These are phyloP conservation scores for Zophobas morio DNA, from an alignment of 1,140 invertebrate genomes.

Conservation along the genomic window DNA sequence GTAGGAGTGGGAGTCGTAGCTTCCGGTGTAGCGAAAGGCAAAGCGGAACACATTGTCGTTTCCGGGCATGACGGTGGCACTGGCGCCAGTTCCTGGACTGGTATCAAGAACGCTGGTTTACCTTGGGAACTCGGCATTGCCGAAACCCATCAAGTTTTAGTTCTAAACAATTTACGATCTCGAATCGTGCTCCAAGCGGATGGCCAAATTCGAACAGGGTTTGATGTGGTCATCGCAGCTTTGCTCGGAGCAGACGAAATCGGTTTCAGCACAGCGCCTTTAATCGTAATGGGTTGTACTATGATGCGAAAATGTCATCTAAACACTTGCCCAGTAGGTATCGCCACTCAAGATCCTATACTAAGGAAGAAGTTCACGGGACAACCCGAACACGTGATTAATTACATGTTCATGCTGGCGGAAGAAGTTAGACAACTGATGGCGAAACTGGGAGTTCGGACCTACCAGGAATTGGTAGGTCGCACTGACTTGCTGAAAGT, in stretches of 20 bases:
- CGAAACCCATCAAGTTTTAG: slow-evolving; percentile 97
- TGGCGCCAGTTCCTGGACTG: slow-evolving; percentile 98
- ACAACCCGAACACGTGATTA: slow-evolving; percentile 97
- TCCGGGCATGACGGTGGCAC: slow-evolving; percentile 99
- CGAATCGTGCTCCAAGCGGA: slow-evolving; percentile 96
- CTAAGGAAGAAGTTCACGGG: slow-evolving; percentile 97
- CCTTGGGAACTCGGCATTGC: slow-evolving; percentile 98
- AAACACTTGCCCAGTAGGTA: slow-evolving; percentile 99
- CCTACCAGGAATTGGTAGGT: slow-evolving; percentile 89
- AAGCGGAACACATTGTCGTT: slow-evolving; percentile 98
- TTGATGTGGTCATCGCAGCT: slow-evolving; percentile 97
- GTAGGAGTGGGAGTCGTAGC: slow-evolving; percentile 98
- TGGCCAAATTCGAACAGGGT: slow-evolving; percentile 93
- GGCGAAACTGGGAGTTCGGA: slow-evolving; percentile 90
- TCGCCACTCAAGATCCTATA: slow-evolving; percentile 97
- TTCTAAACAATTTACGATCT: slow-evolving; percentile 95
- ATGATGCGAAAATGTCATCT: slow-evolving; percentile 99
- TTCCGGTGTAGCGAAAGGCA: slow-evolving; percentile 98
- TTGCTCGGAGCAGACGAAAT: slow-evolving; percentile 98
- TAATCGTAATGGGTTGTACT: slow-evolving; percentile 98
- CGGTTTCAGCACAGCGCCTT: slow-evolving; percentile 97
- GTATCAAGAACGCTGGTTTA: slow-evolving; percentile 94
- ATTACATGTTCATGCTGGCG: slow-evolving; percentile 97
- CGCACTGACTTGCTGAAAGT: slow-evolving; percentile 91
- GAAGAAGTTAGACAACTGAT: slow-evolving; percentile 95